These are phyloP conservation scores for Thera obeliscata DNA, from an alignment of 2,888 invertebrate species.

Conservation along the genomic window DNA sequence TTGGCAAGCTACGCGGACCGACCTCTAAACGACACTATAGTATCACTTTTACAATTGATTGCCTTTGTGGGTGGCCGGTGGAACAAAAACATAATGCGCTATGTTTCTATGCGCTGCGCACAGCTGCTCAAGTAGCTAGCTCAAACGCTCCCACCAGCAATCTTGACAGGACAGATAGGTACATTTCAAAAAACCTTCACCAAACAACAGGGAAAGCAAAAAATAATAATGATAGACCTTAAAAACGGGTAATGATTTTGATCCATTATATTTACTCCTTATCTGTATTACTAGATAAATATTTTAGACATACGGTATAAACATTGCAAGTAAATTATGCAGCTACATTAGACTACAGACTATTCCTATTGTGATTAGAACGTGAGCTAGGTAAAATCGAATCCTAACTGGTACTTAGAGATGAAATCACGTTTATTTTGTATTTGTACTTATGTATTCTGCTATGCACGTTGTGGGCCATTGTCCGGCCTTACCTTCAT, in stretches of 20 bases:
- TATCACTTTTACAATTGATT: constrained; percentile 44
- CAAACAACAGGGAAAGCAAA: neutral
- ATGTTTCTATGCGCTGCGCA: neutral
- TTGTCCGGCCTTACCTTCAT: constrained; percentile 30
- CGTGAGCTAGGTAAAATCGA: neutral
- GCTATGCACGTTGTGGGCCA: constrained; percentile 21
- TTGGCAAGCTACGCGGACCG: constrained; percentile 72
- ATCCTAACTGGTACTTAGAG: neutral
- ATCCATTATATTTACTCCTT: too few species aligned
- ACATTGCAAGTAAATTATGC: neutral
- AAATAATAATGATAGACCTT: too few species aligned
- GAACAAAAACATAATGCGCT: constrained; percentile 19
- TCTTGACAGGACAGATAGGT: neutral
- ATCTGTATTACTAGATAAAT: too few species aligned
- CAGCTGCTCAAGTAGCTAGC: neutral
- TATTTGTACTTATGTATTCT: constrained; percentile 14
- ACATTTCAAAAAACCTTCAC: neutral
- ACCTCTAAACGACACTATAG: constrained; percentile 74
- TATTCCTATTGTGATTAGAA: neutral
- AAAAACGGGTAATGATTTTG: too few species aligned
- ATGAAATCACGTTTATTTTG: constrained; percentile 9
- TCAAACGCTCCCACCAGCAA: neutral
- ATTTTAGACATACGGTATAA: too few species aligned
- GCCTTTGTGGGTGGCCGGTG: constrained; percentile 27
- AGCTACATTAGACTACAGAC: neutral